These are phyloP conservation scores for Zophobas atratus DNA, from an alignment of 1,140 invertebrate genomes.

Conservation along the genomic window DNA sequence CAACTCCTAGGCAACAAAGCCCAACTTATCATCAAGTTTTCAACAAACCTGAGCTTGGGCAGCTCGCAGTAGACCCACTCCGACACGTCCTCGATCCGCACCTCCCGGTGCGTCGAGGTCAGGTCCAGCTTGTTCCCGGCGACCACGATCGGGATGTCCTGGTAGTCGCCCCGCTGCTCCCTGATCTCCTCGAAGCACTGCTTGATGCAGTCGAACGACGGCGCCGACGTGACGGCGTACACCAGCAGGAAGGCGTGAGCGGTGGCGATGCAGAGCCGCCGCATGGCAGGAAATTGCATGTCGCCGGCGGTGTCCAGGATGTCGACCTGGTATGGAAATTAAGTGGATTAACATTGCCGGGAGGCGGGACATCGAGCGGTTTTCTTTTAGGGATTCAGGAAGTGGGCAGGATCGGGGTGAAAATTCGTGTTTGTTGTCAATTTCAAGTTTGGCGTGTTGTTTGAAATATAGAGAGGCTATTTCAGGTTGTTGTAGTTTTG, in stretches of 20 bases:
- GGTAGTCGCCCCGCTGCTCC: constrained; percentile 83
- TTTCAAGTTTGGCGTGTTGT: no score
- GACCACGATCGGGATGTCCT: constrained; percentile 89
- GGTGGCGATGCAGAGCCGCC: constrained; percentile 88
- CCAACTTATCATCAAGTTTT: not conserved
- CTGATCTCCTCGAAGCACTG: constrained; percentile 88
- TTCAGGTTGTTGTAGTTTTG: no score
- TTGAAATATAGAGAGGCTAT: no score
- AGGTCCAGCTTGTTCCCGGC: constrained; percentile 89
- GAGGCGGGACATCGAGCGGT: no score
- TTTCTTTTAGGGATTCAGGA: no score
- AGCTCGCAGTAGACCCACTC: constrained; percentile 86
- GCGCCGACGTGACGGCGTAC: constrained; percentile 84
- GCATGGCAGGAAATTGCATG: constrained; percentile 91
- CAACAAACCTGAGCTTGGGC: constrained; percentile 76
- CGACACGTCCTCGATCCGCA: constrained; percentile 82
- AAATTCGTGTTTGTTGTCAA: no score
- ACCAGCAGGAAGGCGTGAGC: constrained; percentile 93
- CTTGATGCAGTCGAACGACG: constrained; percentile 85
- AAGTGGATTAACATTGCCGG: no score
- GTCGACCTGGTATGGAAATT: constrained; percentile 71
- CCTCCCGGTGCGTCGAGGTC: constrained; percentile 75
- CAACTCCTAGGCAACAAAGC: not conserved
- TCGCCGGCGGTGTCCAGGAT: constrained; percentile 91
- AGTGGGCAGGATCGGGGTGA: no score